A percentile compares a stretch with the other conserved stretches of the same genome.
Evolutionary conservation across 2,888 invertebrate genomes (phyloP).

Genomic region (Sesia apiformis): DNA sequence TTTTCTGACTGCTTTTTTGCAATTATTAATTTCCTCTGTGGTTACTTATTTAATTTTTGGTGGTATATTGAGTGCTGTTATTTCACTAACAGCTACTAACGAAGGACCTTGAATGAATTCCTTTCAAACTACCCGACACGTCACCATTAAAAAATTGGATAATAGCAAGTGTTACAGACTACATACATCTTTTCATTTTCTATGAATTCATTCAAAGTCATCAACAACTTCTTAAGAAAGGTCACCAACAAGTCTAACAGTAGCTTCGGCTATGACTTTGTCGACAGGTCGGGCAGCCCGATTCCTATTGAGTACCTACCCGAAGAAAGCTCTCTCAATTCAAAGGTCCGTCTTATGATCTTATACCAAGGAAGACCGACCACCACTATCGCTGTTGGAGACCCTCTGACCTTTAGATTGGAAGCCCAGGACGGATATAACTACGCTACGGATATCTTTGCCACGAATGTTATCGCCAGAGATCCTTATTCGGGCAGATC

Average conservation of each 20-base stretch:
- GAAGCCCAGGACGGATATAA: conserved; percentile 93
- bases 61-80: conserved; percentile 59
- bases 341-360: conserved; percentile 88
- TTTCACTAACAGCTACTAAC: conserved; percentile 73
- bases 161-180: not conserved
- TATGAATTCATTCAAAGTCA: conserved; percentile 56
- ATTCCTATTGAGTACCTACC: conserved; percentile 94
- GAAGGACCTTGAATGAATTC: conserved; percentile 56
- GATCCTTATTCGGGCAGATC: conserved; percentile 94
- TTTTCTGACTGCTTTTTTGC: too few relatives aligned
- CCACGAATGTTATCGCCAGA: conserved; percentile 92
- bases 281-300: conserved; percentile 89
- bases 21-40: too few relatives aligned
- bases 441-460: conserved; percentile 92
- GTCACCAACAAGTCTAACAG: conserved; percentile 50
- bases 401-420: conserved; percentile 90
- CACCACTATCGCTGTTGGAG: conserved; percentile 94
- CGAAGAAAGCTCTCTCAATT: conserved; percentile 92
- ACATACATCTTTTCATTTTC: not conserved
- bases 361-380: conserved; percentile 93
- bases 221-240: conserved; percentile 12
- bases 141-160: too few relatives aligned
- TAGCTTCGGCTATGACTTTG: conserved; percentile 62
- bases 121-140: too few relatives aligned
- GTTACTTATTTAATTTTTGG: conserved; percentile 8